Evolutionary conservation across 2,113 vertebrate species (phyloP), one percentile per base, ranked within the genome.

Genomic region (Periophthalmodon schlosseri): DNA sequence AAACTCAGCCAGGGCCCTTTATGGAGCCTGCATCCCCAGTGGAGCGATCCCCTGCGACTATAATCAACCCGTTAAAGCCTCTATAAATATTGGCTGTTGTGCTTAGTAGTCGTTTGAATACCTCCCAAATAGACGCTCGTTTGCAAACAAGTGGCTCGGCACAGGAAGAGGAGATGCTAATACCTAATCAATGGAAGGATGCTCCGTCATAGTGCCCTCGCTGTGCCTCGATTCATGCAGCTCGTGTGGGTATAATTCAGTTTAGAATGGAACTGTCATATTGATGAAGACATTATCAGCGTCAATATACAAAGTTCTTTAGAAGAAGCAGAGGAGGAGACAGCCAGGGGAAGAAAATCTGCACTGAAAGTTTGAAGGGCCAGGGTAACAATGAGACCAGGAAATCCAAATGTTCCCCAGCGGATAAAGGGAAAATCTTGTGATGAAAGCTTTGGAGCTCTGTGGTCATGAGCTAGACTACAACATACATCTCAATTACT

Each of bases 41-140:
- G 82, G 85, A 88, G 82, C 80, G 76, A 77, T 86, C 84, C 80
- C 60, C 79, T 21, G 78, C 63, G 84, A 85, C 82, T 73, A 84
- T 93, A 93, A 93, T 93, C 88, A 93, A 90, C 79, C 89, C 70
- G 86, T 93, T 92, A 91, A 88, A 85, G 78, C 84, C 89, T 82
- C 89, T 73, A 90, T 94, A 93, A 94, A 93, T 93, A 93, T 90
- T 78, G 84, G 87, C 85, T 88, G 72, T 54, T 67, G 28, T 80
- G 78, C 79, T 84, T 86, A 79, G 86, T 72, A 81, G 91, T 86
- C 56, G 77, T 88, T 89, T 89, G 84, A 87, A 84, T 88, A 89
- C 74, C 84, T 79, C 77, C 12, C 69, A 77, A 87, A 83, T 77
- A 74, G 69, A 87, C 70, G 68, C 16, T 49, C 2, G 52, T 81